Percentiles rank a stretch among this genome's conserved stretches.
Evolutionary conservation across 2,888 invertebrate species (phyloP).

Genomic region (Clostera curtula): DNA sequence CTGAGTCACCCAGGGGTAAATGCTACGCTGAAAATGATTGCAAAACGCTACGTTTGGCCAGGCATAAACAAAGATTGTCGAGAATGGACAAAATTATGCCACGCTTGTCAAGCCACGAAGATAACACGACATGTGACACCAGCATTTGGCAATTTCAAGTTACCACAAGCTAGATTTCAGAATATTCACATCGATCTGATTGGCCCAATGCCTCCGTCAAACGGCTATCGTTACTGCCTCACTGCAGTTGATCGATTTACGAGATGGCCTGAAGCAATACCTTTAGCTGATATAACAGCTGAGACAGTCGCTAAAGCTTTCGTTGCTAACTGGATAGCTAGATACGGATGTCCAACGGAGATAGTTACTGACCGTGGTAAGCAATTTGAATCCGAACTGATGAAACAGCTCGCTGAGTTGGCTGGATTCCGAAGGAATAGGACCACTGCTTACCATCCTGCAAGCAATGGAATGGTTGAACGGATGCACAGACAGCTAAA

Average conservation of each 20-base stretch:
- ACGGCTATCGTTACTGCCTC: constrained; percentile 16
- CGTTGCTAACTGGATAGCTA: constrained; percentile 17
- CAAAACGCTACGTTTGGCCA: constrained; percentile 17
- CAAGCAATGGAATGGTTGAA: constrained; percentile 12
- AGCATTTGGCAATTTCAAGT: background rate
- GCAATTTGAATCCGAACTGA: constrained; percentile 22
- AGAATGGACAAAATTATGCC: constrained; percentile 23
- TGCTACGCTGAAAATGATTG: constrained; percentile 9
- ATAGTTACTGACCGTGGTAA: constrained; percentile 42
- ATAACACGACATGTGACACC: constrained; percentile 15
- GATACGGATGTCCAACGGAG: constrained; percentile 19
- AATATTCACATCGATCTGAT: constrained; percentile 16
- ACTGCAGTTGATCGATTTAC: constrained; percentile 20
- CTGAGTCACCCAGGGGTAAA: constrained; percentile 12
- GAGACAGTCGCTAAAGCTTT: constrained; percentile 37
- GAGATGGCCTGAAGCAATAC: constrained; percentile 20
- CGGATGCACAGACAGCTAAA: constrained; percentile 14
- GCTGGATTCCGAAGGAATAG: constrained; percentile 6
- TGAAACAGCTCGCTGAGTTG: constrained; percentile 3
- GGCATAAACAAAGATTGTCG: constrained; percentile 12
- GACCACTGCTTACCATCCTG: constrained; percentile 14
- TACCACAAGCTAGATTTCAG: constrained; percentile 5
- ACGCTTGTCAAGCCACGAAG: constrained; percentile 32
- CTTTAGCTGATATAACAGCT: constrained; percentile 32
- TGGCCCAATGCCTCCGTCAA: constrained; percentile 10